Evolutionary conservation across 2,888 invertebrate genomes (phyloP).

Genomic region (Scaptomyza reducta): DNA sequence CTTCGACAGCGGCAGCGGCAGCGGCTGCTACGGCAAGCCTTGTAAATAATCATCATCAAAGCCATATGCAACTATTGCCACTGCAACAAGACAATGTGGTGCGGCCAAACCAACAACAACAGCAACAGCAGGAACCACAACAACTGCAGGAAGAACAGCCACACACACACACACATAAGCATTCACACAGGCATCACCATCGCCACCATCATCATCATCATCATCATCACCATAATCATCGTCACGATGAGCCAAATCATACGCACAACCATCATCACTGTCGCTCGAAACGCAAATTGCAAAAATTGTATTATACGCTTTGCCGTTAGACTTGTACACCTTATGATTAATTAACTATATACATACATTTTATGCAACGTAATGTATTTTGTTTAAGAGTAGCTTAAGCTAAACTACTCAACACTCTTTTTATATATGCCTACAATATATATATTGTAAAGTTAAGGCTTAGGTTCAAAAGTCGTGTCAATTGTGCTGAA

Average conservation of each 20-base stretch:
- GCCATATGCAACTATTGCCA: slow-evolving; percentile 69
- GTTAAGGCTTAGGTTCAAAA: slow-evolving; percentile 28
- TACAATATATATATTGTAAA: slow-evolving; percentile 10
- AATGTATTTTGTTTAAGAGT: slow-evolving; percentile 44
- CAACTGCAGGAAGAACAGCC: slow-evolving; percentile 30
- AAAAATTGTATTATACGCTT: slow-evolving; percentile 84
- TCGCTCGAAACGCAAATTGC: slow-evolving; percentile 83
- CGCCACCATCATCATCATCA: slow-evolving; percentile 38
- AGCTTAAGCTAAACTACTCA: slow-evolving; percentile 43
- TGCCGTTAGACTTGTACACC: slow-evolving; percentile 81
- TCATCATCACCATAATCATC: slow-evolving; percentile 61
- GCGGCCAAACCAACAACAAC: slow-evolving; percentile 9
- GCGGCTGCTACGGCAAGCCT: slow-evolving; percentile 63
- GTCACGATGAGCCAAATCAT: slow-evolving; percentile 70
- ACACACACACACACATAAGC: slow-evolving; percentile 47
- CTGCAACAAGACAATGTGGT: slow-evolving; percentile 41
- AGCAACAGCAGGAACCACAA: slow-evolving; percentile 39
- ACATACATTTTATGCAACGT: slow-evolving; percentile 49
- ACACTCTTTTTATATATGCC: slow-evolving; percentile 35
- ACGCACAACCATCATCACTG: slow-evolving; percentile 77
- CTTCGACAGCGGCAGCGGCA: slow-evolving; percentile 53
- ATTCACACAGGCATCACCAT: slow-evolving; percentile 65
- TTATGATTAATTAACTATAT: slow-evolving; percentile 49
- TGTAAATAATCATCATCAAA: slow-evolving; percentile 81
- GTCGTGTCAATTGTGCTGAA: slow-evolving; percentile 51